Base-by-base conservation (phyloP, 2,888 invertebrate genomes). In the Meganola albula region DNA sequence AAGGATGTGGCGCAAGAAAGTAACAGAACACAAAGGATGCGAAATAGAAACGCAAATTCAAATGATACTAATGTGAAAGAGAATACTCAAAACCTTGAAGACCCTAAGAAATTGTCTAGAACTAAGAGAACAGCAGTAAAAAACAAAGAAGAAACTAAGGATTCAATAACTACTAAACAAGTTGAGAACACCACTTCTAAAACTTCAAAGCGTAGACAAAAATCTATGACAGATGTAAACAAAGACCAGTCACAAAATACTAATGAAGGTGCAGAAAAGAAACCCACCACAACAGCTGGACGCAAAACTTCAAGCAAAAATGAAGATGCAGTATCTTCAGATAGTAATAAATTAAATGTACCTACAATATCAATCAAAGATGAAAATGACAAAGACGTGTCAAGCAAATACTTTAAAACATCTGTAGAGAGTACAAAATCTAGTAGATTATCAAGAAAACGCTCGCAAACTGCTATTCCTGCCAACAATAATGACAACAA, bases 401-500 rank as follows among this genome's bases (percentile, higher is more conserved):
- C 69, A 26, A 79, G 82, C 37, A 57, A 67, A 46, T 78, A 70
- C 53, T 80, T 82, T 58, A 49, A 59, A 33, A 51, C 45, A 23
- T 49, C 31, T 2, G 45, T 37, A 23, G 10, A 35, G 8, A 33
- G 12, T 23, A 23, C 13, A 11, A 34, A 31, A 29, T 27, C 10
- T 8, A 29, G 11, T n/a, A 48, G 53, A 25, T 23, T 50, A 16
- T 43, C 53, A 23, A 60, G 61, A 31, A 66, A 56, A 40, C 53
- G 66, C 27, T 56, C 67, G 12, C 44, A 52, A 27, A 70, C 67
- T 14, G 30, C 39, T 7, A 35, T 11, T 22, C 12, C 24, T 20
- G 35, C 13, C 22, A 34, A 34, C 28, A 21, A 27, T 12, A 33
- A 42, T 16, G 39, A 26, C 39, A 51, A 47, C 30, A 42, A 29